phyloP scores from a whole-genome alignment of 2,888 invertebrate genomes.

The Cyaniris semiargus region DNA sequence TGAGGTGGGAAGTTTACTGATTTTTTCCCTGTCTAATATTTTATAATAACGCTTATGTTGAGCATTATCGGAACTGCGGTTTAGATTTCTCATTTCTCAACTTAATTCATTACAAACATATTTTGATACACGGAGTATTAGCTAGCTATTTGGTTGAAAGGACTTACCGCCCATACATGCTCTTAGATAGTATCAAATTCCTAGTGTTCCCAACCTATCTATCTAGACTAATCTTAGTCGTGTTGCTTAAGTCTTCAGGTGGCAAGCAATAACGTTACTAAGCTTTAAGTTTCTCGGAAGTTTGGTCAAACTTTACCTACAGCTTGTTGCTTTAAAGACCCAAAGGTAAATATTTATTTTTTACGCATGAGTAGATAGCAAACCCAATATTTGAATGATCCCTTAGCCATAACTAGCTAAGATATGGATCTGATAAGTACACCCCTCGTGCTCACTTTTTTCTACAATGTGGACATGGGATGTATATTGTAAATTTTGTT shows the following conservation, averaged over 20 bases:
- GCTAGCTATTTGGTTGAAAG: no score
- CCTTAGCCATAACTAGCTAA: background rate
- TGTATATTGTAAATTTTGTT: background rate
- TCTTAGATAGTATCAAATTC: background rate
- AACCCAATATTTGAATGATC: background rate
- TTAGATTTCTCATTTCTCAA: no score
- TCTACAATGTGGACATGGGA: background rate
- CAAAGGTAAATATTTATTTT: background rate
- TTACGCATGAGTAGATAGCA: background rate
- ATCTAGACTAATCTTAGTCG: background rate
- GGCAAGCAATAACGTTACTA: background rate
- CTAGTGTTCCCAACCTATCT: background rate
- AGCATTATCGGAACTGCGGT: no score
- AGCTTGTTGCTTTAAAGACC: background rate
- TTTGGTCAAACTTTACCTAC: background rate
- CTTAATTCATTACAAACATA: no score
- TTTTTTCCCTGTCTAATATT: no score
- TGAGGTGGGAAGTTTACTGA: background rate
- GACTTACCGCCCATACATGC: background rate
- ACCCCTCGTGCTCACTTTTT: background rate
- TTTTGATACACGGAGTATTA: no score
- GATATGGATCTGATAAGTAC: conserved; percentile 12
- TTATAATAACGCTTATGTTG: no score
- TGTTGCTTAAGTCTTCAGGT: background rate
- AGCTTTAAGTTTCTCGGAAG: background rate